Evolutionary conservation across 2,113 vertebrate genomes (phyloP).

Genomic region (Triplophysa siluroides): DNA sequence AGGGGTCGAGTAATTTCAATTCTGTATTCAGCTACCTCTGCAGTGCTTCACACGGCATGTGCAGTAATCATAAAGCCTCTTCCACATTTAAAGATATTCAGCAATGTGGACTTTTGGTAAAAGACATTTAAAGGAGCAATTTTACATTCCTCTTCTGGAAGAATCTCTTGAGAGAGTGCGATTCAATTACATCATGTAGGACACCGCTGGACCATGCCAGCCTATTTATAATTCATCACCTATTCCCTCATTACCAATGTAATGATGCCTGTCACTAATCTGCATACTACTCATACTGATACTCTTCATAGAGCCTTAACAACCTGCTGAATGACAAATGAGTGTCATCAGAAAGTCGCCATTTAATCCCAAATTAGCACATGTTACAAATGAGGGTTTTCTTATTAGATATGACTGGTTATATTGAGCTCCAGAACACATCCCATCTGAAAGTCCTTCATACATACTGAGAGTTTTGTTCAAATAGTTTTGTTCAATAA

Average conservation of each 20-base stretch:
- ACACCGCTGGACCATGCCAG: conserved; percentile 35
- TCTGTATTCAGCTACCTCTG: background rate
- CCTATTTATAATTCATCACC: conserved; percentile 44
- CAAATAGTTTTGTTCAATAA: too few relatives aligned
- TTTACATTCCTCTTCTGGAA: background rate
- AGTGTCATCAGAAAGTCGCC: conserved; percentile 27
- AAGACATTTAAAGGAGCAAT: background rate
- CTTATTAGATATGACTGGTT: conserved; percentile 19
- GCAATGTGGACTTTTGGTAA: conserved; percentile 5
- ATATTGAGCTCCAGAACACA: conserved; percentile 8
- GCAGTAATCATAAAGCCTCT: too few relatives aligned
- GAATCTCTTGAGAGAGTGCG: conserved; percentile 19
- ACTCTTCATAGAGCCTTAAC: conserved; percentile 26
- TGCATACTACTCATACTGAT: conserved; percentile 12
- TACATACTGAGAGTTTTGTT: too few relatives aligned
- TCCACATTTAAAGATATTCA: background rate
- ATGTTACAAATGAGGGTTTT: conserved; percentile 28
- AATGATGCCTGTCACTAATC: conserved; percentile 42
- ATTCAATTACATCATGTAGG: conserved; percentile 45
- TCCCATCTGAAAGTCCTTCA: background rate
- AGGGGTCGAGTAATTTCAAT: background rate
- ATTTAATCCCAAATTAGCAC: conserved; percentile 35
- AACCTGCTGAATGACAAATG: conserved; percentile 32
- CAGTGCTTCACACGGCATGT: background rate
- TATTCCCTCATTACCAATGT: conserved; percentile 33